Percentiles rank a stretch among this genome's conserved stretches.
phyloP scores from a whole-genome alignment of 2,888 invertebrate genomes.

The Ichneumon xanthorius region DNA sequence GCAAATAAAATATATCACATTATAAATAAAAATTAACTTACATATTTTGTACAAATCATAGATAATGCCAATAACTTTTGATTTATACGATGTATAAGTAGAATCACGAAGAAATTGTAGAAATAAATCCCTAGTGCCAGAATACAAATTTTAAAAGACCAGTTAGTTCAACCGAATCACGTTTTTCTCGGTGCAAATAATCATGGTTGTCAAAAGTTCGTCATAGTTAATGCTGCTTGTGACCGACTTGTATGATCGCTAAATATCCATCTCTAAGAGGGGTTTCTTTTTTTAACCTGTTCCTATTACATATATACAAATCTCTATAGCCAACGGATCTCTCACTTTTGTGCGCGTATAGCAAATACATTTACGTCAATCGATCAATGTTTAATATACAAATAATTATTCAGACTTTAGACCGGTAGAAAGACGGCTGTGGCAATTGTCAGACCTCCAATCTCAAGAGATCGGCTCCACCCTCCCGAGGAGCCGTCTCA shows the following conservation, averaged over 20 bases:
- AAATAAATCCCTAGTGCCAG: slow-evolving; percentile 10
- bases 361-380: slow-evolving; percentile 43
- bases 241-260: slow-evolving; percentile 34
- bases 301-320: slow-evolving; percentile 53
- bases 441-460: slow-evolving; percentile 9
- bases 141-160: neutral
- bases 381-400: slow-evolving; percentile 53
- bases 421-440: slow-evolving; percentile 37
- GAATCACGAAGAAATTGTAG: slow-evolving; percentile 17
- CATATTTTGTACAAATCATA: slow-evolving; percentile 66
- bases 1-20: slow-evolving; percentile 66
- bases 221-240: slow-evolving; percentile 52
- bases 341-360: slow-evolving; percentile 51
- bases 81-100: slow-evolving; percentile 44
- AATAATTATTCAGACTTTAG: slow-evolving; percentile 44
- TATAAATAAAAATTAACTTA: slow-evolving; percentile 59
- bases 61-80: slow-evolving; percentile 63
- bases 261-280: slow-evolving; percentile 37
- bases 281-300: slow-evolving; percentile 17
- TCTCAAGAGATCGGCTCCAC: slow-evolving; percentile 4
- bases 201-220: slow-evolving; percentile 49
- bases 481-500: slow-evolving; percentile 2
- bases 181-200: slow-evolving; percentile 36
- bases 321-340: slow-evolving; percentile 46
- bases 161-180: slow-evolving; percentile 23